Evolutionary conservation across 2,797 vertebrate species (phyloP), one percentile per base, ranked within the genome.

Genomic region (Oreortyx pictus): DNA sequence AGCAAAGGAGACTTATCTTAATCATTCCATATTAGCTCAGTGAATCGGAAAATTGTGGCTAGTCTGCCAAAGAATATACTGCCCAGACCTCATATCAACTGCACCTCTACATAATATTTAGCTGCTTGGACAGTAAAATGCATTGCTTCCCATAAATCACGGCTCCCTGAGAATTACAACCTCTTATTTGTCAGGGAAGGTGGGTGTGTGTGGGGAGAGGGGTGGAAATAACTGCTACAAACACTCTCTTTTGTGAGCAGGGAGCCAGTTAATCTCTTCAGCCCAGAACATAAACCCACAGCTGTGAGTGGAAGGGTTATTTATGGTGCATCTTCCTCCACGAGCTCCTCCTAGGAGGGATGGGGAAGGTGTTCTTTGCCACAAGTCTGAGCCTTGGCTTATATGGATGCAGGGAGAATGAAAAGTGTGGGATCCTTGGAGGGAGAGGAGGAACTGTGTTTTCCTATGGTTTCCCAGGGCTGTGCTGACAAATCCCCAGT

Each of bases 181-280:
- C 77, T 37, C 85, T 61, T 31, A 43, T 92, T 88, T 89, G 85
- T 84, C 95, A 88, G 73, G 77, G 60, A 90, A 46, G 57, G 71
- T 89, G 80, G 65, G 59, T 29, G 65, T 41, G 54, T 6, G 15
- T 9, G 43, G 93, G 33, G 57, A 90, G 59, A 84, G 17, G 57
- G 27, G 4, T 57, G 77, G 75, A 91, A 90, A 79, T 86, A 89
- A 95, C 88, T 4, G 57, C 74, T 67, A 82, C 41, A 33, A 78
- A 83, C 0, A 0, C 37, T 50, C 66, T 70, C 72, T 57, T 25
- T 62, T 72, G 75, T 5, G 56, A 95, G 82, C 14, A 75, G 79
- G 86, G 71, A 94, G 71, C 85, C 73, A 16, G 78, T 95, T 97
- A 92, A 91, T 95, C 93, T 94, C 92, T 73, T 82, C 59, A 31